phyloP scores from a whole-genome alignment of 1,140 invertebrate species.

The Monomorium pharaonis region DNA sequence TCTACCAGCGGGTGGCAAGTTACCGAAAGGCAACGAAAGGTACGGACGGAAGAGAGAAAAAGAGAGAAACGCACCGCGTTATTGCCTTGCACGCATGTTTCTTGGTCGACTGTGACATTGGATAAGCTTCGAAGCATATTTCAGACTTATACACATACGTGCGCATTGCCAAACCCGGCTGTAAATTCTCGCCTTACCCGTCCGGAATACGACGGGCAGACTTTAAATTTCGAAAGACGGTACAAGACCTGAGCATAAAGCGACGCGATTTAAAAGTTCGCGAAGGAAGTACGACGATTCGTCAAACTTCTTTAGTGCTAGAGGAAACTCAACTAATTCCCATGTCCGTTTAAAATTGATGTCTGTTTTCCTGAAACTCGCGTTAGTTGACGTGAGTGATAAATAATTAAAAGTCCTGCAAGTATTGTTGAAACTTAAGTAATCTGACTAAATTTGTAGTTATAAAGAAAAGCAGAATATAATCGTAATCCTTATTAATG shows the following conservation, averaged over 20 bases:
- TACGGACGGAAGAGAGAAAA: not conserved
- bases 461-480: not conserved
- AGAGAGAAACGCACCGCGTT: slow-evolving; percentile 45
- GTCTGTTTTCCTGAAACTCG: slow-evolving; percentile 9
- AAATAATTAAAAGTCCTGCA: slow-evolving; percentile 42
- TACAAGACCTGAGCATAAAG: slow-evolving; percentile 33
- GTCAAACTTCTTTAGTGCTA: slow-evolving; percentile 43
- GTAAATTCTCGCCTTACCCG: slow-evolving; percentile 49
- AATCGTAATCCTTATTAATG: not conserved
- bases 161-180: slow-evolving; percentile 60
- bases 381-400: not conserved
- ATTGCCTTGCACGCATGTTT: slow-evolving; percentile 24
- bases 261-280: slow-evolving; percentile 51
- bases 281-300: slow-evolving; percentile 25
- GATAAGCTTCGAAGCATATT: slow-evolving; percentile 56
- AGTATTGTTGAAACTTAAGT: not conserved
- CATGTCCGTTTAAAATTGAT: slow-evolving; percentile 47
- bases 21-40: slow-evolving; percentile 34
- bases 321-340: slow-evolving; percentile 42
- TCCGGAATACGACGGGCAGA: slow-evolving; percentile 46
- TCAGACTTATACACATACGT: slow-evolving; percentile 57
- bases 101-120: slow-evolving; percentile 53
- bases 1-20: slow-evolving; percentile 41
- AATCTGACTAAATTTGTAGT: not conserved
- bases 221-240: slow-evolving; percentile 52